These are phyloP conservation scores for Lordiphosa stackelbergi DNA, from an alignment of 1,140 invertebrate genomes.

Conservation along the genomic window DNA sequence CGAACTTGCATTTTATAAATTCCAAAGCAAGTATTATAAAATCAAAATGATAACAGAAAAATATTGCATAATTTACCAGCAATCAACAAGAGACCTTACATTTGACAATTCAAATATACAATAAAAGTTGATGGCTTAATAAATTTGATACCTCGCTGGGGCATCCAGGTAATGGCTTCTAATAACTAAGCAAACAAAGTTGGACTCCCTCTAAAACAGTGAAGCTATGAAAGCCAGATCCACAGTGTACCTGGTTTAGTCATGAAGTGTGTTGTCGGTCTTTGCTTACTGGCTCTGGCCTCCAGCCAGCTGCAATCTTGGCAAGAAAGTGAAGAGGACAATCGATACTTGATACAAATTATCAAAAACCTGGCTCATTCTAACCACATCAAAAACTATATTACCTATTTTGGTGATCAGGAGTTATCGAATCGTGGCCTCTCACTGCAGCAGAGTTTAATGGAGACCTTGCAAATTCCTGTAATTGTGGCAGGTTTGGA, in stretches of 20 bases:
- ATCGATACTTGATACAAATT: background rate
- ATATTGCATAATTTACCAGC: no score
- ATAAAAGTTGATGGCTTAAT: conserved; percentile 29
- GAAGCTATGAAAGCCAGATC: background rate
- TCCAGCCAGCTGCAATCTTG: conserved; percentile 3
- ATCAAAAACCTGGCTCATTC: rapidly evolving
- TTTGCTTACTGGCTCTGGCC: conserved; percentile 6
- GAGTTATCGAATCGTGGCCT: background rate
- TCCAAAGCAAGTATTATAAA: no score
- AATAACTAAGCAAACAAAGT: conserved; percentile 50
- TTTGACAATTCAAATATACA: conserved; percentile 26
- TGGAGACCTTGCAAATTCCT: background rate
- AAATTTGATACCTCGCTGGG: no score
- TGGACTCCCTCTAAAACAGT: conserved; percentile 9
- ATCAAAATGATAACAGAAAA: no score
- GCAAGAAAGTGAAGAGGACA: background rate
- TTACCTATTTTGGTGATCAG: conserved; percentile 2
- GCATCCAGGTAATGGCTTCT: conserved; percentile 29
- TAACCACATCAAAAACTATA: background rate
- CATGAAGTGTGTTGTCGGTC: conserved; percentile 19
- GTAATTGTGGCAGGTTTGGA: conserved; percentile 2
- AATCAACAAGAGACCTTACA: no score
- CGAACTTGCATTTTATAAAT: no score
- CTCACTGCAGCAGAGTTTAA: conserved; percentile 10
- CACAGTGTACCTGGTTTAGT: conserved; percentile 21